These are phyloP conservation scores for Notarius lentiginosus DNA, from an alignment of 2,113 vertebrate genomes.

Conservation along the genomic window DNA sequence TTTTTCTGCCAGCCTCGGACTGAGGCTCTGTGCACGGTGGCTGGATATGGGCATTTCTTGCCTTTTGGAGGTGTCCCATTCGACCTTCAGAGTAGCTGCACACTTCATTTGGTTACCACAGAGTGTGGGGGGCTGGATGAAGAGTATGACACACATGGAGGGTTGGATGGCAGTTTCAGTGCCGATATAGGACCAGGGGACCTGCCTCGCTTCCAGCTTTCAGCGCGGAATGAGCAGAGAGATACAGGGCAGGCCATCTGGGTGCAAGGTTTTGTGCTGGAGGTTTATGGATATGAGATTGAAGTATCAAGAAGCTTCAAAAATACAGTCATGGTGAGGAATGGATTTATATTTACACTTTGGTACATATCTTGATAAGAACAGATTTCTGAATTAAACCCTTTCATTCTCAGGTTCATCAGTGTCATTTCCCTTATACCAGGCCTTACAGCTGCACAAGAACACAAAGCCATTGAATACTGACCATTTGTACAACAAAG, in stretches of 20 bases:
- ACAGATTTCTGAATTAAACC: not conserved
- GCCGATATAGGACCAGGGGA: conserved; percentile 31
- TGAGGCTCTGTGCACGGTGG: conserved; percentile 84
- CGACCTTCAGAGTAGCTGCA: conserved; percentile 94
- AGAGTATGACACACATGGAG: conserved; percentile 11
- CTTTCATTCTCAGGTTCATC: not conserved
- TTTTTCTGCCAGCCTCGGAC: conserved; percentile 86
- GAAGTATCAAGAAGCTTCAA: conserved; percentile 91
- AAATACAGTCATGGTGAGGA: conserved; percentile 90
- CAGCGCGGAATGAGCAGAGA: conserved; percentile 85
- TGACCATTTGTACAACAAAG: not conserved
- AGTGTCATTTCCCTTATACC: not conserved
- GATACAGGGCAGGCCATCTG: conserved; percentile 92
- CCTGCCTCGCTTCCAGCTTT: conserved; percentile 81
- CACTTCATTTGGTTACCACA: conserved; percentile 82
- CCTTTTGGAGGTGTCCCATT: conserved; percentile 87
- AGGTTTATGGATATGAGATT: conserved; percentile 86
- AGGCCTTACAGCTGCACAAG: conserved; percentile 23
- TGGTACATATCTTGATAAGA: not conserved
- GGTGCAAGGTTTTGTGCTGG: conserved; percentile 88
- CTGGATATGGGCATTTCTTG: conserved; percentile 91
- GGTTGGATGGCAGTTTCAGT: conserved; percentile 32
- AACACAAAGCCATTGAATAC: conserved; percentile 10
- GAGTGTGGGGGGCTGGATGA: conserved; percentile 57
- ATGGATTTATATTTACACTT: conserved; percentile 9